Evolutionary conservation across 2,888 invertebrate genomes (phyloP).

Genomic region (Creontiades dilutus): DNA sequence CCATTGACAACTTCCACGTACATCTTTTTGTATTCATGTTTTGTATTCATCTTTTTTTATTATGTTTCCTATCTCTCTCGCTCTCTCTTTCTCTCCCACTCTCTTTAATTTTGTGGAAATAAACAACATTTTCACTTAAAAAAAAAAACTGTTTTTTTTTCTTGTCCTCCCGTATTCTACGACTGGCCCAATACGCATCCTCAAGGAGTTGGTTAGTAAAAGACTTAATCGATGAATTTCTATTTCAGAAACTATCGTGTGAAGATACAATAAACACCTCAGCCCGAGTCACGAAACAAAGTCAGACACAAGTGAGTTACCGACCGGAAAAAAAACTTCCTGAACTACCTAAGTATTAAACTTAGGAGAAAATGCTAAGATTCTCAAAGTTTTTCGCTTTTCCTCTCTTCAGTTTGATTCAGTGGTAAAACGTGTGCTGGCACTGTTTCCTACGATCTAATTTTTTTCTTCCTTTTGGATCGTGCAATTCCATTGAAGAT

Average conservation of each 20-base stretch:
- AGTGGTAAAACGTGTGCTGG: neutral
- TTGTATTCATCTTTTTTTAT: too few relatives aligned
- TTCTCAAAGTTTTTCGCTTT: neutral
- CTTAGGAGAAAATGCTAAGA: neutral
- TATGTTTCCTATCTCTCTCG: too few relatives aligned
- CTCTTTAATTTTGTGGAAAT: too few relatives aligned
- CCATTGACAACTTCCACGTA: too few relatives aligned
- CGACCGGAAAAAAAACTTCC: neutral
- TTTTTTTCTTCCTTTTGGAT: neutral
- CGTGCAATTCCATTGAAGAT: neutral
- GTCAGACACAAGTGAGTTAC: neutral
- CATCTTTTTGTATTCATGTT: too few relatives aligned
- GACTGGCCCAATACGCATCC: neutral
- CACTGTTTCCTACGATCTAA: neutral
- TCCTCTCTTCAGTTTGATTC: neutral
- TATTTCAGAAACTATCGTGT: conserved; percentile 20
- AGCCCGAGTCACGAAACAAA: neutral
- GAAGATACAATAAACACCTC: conserved; percentile 3
- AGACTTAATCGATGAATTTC: neutral
- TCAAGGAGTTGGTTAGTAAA: neutral
- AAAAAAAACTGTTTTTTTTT: too few relatives aligned
- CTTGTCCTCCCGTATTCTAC: too few relatives aligned
- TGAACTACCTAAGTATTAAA: neutral
- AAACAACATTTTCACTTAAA: too few relatives aligned
- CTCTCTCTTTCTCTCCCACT: too few relatives aligned